Conservation (phyloP, 2,113 vertebrate species). For the Glareola pratincola region DNA sequence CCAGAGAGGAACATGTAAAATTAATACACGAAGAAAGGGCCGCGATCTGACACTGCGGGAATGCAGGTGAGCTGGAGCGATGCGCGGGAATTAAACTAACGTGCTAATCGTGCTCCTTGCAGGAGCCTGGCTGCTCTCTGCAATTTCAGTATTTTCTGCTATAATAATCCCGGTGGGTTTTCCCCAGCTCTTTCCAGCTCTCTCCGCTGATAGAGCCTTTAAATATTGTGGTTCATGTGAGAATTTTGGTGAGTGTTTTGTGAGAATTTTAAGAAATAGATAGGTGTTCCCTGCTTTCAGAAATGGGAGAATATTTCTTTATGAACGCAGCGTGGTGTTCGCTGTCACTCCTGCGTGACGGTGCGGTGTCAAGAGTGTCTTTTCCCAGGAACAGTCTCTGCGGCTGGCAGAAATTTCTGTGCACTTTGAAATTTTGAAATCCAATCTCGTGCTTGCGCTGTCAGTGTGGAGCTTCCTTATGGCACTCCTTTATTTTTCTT, state of each 20-base stretch:
- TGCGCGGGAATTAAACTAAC: background rate
- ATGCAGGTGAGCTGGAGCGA: constrained; percentile 60
- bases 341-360: background rate
- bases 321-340: fast-evolving
- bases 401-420: background rate
- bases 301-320: background rate
- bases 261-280: background rate
- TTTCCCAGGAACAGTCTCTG: background rate
- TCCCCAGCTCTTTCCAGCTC: background rate
- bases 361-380: background rate
- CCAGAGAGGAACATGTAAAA: constrained; percentile 62
- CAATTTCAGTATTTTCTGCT: background rate
- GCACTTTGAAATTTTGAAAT: background rate
- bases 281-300: background rate
- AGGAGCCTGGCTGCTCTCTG: background rate
- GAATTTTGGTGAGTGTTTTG: background rate
- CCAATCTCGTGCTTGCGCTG: background rate
- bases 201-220: background rate
- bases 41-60: constrained; percentile 65
- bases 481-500: background rate
- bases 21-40: constrained; percentile 47
- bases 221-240: background rate
- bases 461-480: background rate
- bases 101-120: background rate
- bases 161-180: background rate